Percentiles rank a stretch among this genome's conserved stretches.
Evolutionary conservation across 2,797 vertebrate species (phyloP).

Genomic region (Neopelma chrysocephalum): DNA sequence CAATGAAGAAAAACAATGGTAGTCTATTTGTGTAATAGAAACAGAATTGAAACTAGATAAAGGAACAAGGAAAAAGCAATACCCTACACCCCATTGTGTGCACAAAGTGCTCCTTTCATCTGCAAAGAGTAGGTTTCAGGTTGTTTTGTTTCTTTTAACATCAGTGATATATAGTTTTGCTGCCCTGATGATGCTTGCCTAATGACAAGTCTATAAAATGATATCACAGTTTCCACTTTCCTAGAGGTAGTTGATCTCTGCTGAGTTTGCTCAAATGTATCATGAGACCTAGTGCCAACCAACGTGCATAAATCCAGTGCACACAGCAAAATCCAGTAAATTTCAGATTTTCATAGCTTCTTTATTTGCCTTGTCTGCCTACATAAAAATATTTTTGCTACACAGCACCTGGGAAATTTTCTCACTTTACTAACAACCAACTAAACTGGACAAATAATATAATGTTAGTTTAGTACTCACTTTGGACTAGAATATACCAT

Average conservation of each 20-base stretch:
- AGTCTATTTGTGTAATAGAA: background rate
- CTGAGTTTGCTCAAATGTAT: background rate
- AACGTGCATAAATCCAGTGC: background rate
- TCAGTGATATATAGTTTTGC: background rate
- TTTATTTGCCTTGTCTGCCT: background rate
- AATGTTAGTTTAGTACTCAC: background rate
- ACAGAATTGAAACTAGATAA: background rate
- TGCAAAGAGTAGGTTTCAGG: background rate
- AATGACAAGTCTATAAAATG: background rate
- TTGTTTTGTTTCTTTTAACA: background rate
- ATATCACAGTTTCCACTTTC: background rate
- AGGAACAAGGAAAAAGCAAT: background rate
- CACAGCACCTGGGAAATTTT: background rate
- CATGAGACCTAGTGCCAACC: background rate
- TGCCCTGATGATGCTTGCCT: background rate
- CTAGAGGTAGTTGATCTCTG: background rate
- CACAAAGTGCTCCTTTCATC: background rate
- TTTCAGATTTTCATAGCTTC: background rate
- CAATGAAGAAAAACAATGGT: background rate
- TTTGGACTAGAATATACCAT: background rate
- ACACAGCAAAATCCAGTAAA: background rate
- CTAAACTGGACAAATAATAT: background rate
- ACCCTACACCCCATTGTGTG: background rate
- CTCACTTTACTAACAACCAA: background rate
- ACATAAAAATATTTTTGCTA: background rate